phyloP scores from a whole-genome alignment of 2,888 invertebrate genomes.

The Eristalis pertinax region DNA sequence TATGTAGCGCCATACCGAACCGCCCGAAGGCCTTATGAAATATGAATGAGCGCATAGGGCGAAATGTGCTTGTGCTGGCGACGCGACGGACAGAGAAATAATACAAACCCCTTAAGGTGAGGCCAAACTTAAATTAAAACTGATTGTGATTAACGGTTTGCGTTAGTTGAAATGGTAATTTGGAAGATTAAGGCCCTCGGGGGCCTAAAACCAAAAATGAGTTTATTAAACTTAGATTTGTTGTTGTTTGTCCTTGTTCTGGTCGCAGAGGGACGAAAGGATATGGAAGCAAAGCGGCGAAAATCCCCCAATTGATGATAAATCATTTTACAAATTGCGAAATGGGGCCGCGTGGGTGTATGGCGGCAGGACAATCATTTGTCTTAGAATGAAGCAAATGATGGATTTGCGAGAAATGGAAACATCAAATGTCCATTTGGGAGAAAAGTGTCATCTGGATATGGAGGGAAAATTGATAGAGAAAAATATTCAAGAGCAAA shows the following conservation, averaged over 20 bases:
- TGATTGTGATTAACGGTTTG: slow-evolving; percentile 58
- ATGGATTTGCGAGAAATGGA: too few relatives aligned
- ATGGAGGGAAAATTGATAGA: neutral
- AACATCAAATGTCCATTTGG: neutral
- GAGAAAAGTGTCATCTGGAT: neutral
- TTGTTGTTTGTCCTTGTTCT: neutral
- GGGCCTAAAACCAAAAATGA: slow-evolving; percentile 42
- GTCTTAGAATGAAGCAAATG: neutral
- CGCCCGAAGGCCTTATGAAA: slow-evolving; percentile 32
- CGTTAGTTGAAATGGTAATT: slow-evolving; percentile 41
- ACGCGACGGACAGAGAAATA: neutral
- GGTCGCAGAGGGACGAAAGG: neutral
- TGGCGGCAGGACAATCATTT: neutral
- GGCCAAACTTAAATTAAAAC: slow-evolving; percentile 55
- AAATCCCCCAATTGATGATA: neutral
- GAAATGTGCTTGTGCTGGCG: neutral
- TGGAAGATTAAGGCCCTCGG: slow-evolving; percentile 15
- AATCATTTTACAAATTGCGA: neutral
- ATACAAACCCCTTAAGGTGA: neutral
- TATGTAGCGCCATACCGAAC: slow-evolving; percentile 14
- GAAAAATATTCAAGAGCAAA: neutral
- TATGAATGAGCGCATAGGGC: slow-evolving; percentile 2
- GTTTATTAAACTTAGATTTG: slow-evolving; percentile 27
- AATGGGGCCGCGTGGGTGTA: neutral
- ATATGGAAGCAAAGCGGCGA: neutral